Percentiles rank a stretch among this genome's conserved stretches.
Conservation (phyloP, 2,888 invertebrate species). For the Calameuta pallipes region DNA sequence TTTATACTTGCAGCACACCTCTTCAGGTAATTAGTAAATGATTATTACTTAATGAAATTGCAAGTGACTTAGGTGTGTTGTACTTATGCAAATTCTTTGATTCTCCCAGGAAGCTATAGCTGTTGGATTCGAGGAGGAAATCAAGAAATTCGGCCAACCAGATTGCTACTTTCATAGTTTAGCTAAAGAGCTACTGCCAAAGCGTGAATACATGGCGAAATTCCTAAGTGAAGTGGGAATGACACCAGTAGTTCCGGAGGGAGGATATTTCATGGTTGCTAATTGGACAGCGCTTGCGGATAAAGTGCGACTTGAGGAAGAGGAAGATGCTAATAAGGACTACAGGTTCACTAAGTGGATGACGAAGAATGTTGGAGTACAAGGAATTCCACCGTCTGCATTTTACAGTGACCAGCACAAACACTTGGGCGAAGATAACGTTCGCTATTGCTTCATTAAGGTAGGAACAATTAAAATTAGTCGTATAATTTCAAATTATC, state of each 20-base stretch:
- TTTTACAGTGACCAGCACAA: conserved; percentile 90
- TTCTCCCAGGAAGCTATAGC: conserved; percentile 87
- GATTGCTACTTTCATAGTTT: conserved; percentile 88
- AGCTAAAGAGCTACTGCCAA: conserved; percentile 78
- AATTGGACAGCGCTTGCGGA: conserved; percentile 85
- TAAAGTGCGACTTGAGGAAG: conserved; percentile 77
- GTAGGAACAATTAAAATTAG: conserved; percentile 63
- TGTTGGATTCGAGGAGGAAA: conserved; percentile 87
- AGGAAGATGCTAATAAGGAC: conserved; percentile 80
- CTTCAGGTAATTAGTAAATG: conserved; percentile 72
- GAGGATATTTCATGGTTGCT: conserved; percentile 97
- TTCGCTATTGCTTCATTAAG: conserved; percentile 96
- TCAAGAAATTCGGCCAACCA: conserved; percentile 74
- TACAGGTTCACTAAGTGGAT: conserved; percentile 97
- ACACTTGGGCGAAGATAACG: conserved; percentile 83
- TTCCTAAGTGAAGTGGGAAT: conserved; percentile 84
- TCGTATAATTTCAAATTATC: conserved; percentile 17
- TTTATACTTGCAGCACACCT: conserved; percentile 92
- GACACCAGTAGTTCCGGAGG: conserved; percentile 92
- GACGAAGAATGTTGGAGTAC: conserved; percentile 90
- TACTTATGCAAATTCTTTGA: neutral
- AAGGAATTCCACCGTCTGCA: conserved; percentile 93
- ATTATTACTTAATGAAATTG: neutral
- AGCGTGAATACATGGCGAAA: conserved; percentile 83
- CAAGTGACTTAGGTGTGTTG: neutral